Evolutionary conservation across 53 echinoderm and acorn worm genomes (phyloP).

Genomic region (Echinometra lucunter): DNA sequence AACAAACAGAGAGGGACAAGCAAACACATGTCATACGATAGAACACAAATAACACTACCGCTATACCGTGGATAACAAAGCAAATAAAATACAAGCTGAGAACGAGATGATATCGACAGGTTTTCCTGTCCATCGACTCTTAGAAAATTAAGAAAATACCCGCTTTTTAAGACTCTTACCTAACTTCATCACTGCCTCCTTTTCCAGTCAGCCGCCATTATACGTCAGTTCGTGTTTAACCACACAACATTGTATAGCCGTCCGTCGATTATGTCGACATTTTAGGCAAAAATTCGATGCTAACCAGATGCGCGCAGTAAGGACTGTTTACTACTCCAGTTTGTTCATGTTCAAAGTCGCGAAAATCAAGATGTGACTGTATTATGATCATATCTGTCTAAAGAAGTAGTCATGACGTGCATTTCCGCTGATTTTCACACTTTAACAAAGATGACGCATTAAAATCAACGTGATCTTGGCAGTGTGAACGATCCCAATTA

Average conservation of each 20-base stretch:
- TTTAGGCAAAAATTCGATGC: too few relatives aligned
- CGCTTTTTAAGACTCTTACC: slow-evolving; percentile 1
- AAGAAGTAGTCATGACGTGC: too few relatives aligned
- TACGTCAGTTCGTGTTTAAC: not conserved
- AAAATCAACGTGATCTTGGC: not conserved
- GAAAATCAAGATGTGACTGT: too few relatives aligned
- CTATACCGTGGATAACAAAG: slow-evolving; percentile 39
- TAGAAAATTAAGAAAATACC: slow-evolving; percentile 55
- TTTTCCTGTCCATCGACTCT: slow-evolving; percentile 30
- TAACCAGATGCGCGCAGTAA: too few relatives aligned
- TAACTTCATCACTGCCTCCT: not conserved
- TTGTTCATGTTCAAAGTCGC: too few relatives aligned
- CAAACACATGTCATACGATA: slow-evolving; percentile 48
- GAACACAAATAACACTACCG: slow-evolving; percentile 52
- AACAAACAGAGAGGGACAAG: slow-evolving; percentile 48
- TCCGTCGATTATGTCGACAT: too few relatives aligned
- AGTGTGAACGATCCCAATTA: slow-evolving; percentile 2
- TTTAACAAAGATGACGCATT: not conserved
- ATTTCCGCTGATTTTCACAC: not conserved
- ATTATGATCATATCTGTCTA: too few relatives aligned
- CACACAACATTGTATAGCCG: too few relatives aligned
- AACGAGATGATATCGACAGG: slow-evolving; percentile 47
- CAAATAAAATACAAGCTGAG: slow-evolving; percentile 42
- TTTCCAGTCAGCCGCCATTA: not conserved
- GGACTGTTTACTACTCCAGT: too few relatives aligned